Conservation (phyloP, 2,113 vertebrate species). For the Poeciliopsis turrubarensis region DNA sequence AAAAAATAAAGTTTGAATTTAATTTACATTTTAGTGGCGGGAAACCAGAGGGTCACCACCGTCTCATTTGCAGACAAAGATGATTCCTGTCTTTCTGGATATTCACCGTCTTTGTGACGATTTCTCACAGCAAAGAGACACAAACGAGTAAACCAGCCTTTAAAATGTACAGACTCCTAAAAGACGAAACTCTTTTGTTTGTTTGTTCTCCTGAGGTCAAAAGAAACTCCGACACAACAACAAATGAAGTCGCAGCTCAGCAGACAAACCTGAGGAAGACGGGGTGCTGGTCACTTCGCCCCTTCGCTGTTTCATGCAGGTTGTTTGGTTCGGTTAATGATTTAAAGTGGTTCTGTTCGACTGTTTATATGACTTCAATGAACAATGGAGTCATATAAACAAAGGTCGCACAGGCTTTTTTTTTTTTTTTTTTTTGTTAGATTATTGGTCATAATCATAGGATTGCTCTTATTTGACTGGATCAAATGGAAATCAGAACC, state of each 20-base stretch:
- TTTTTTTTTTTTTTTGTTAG: no score
- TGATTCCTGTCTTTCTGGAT: not conserved
- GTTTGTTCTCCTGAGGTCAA: constrained; percentile 51
- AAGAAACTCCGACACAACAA: constrained; percentile 25
- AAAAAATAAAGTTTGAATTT: not conserved
- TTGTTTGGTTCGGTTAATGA: not conserved
- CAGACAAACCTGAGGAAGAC: constrained; percentile 48
- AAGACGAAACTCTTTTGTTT: not conserved
- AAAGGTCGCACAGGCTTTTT: no score
- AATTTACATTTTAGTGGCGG: not conserved
- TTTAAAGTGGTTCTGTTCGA: not conserved
- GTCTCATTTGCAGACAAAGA: constrained; percentile 22
- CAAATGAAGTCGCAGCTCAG: constrained; percentile 19
- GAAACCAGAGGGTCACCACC: constrained; percentile 41
- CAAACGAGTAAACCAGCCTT: not conserved
- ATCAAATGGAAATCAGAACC: not conserved
- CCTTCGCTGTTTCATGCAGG: not conserved
- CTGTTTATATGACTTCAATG: not conserved
- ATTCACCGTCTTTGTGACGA: not conserved
- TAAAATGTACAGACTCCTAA: not conserved
- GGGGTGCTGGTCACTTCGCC: not conserved
- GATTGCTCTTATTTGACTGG: not conserved
- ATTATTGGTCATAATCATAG: not conserved
- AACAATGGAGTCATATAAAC: not conserved
- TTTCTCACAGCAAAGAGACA: not conserved